These are phyloP conservation scores for Meiosimyza decipiens DNA, from an alignment of 2,888 invertebrate species.

Conservation along the genomic window DNA sequence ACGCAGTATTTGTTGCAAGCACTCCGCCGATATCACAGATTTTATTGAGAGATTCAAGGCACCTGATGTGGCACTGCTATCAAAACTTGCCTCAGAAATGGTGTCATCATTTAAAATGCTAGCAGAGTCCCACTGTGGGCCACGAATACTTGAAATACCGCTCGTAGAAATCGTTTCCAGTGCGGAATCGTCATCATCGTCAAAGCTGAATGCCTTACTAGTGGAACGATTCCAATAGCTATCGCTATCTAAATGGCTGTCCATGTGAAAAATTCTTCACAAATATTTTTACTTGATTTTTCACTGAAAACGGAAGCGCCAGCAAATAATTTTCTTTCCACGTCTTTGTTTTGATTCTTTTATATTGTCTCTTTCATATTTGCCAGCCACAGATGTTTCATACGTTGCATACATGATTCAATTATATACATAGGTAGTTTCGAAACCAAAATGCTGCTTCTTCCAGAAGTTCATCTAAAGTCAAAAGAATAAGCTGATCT, in stretches of 20 bases:
- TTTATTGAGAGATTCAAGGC: constrained; percentile 61
- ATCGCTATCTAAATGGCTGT: constrained; percentile 70
- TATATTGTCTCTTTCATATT: not conserved
- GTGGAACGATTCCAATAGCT: constrained; percentile 84
- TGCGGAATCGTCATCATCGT: constrained; percentile 76
- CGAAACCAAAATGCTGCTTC: too few species aligned
- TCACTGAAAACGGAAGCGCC: too few species aligned
- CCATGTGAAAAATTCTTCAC: constrained; percentile 45
- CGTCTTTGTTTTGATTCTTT: too few species aligned
- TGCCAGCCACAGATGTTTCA: not conserved
- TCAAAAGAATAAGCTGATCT: too few species aligned
- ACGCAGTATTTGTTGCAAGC: constrained; percentile 56
- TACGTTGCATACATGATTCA: not conserved
- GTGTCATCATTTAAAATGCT: constrained; percentile 60
- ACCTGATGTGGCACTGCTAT: constrained; percentile 52
- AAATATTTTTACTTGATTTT: too few species aligned
- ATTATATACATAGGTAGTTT: too few species aligned
- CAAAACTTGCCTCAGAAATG: constrained; percentile 64
- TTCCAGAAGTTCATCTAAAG: too few species aligned
- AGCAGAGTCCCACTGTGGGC: constrained; percentile 36
- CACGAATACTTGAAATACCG: constrained; percentile 49
- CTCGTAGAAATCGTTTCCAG: constrained; percentile 41
- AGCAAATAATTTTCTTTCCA: too few species aligned
- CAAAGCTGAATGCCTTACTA: constrained; percentile 80
- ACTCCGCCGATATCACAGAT: constrained; percentile 60